phyloP scores from a whole-genome alignment of 2,797 vertebrate species.

The Pogonophryne albipinna region DNA sequence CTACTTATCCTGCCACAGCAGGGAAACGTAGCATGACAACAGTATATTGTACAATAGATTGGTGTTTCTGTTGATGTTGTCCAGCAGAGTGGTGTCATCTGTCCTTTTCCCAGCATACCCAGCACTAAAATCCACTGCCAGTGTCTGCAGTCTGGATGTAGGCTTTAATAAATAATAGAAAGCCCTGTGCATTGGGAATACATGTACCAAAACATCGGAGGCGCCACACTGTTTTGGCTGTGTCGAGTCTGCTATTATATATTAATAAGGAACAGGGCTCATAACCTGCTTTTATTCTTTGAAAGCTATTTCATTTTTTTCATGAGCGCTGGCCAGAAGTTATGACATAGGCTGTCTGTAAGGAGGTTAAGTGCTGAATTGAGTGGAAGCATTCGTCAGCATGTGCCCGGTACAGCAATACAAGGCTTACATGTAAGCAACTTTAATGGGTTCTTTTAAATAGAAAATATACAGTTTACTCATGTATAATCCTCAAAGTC shows the following conservation, averaged over 20 bases:
- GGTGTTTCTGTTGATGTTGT: background rate
- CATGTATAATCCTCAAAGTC: constrained; percentile 5
- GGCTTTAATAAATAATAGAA: constrained; percentile 81
- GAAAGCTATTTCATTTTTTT: constrained; percentile 62
- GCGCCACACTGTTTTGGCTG: constrained; percentile 42
- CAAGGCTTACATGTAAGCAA: constrained; percentile 44
- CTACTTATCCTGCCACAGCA: constrained; percentile 28
- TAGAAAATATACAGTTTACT: constrained; percentile 7
- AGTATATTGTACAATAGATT: constrained; percentile 39
- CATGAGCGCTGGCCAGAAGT: constrained; percentile 38
- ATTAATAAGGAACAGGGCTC: constrained; percentile 69
- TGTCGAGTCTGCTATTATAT: constrained; percentile 67
- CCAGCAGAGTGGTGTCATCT: constrained; percentile 70
- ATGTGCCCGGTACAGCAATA: constrained; percentile 33
- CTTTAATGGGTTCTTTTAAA: constrained; percentile 27
- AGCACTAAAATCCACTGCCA: constrained; percentile 61
- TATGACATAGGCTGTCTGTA: constrained; percentile 27
- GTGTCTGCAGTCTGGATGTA: constrained; percentile 65
- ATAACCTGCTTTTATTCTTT: constrained; percentile 68
- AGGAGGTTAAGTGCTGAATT: constrained; percentile 33
- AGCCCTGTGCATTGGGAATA: constrained; percentile 64
- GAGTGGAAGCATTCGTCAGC: constrained; percentile 38
- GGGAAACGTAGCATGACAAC: constrained; percentile 51
- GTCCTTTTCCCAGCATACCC: constrained; percentile 71
- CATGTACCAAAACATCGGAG: constrained; percentile 70